phyloP scores from a whole-genome alignment of 2,797 vertebrate species.

The Danio albolineatus region DNA sequence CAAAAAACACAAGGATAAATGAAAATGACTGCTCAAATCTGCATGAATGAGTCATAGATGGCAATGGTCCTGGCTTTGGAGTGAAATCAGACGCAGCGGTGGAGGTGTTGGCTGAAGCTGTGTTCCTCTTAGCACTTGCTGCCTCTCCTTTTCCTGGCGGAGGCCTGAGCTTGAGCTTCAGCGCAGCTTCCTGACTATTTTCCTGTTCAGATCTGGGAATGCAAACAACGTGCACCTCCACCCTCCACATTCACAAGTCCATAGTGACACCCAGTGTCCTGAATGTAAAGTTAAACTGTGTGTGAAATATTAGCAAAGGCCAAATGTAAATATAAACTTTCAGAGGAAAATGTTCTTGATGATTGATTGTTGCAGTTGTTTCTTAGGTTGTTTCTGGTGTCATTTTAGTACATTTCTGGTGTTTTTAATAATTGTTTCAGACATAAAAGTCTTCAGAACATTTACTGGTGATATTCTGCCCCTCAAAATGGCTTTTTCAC shows the following conservation, averaged over 20 bases:
- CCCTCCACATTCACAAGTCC: conserved; percentile 50
- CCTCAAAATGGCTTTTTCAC: too few relatives aligned
- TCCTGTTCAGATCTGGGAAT: conserved; percentile 76
- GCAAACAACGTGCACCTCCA: conserved; percentile 63
- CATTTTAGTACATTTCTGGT: too few relatives aligned
- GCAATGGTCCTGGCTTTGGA: conserved; percentile 71
- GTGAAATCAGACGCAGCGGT: conserved; percentile 61
- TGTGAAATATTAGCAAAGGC: not conserved
- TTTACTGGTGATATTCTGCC: too few relatives aligned
- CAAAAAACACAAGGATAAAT: conserved; percentile 40
- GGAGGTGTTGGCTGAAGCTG: conserved; percentile 60
- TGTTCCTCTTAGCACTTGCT: conserved; percentile 43
- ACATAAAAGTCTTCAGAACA: too few relatives aligned
- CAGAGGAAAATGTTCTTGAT: not conserved
- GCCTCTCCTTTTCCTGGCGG: conserved; percentile 52
- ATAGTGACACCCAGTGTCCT: conserved; percentile 41
- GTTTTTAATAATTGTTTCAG: not conserved
- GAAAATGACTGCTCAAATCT: conserved; percentile 41
- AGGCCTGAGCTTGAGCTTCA: conserved; percentile 54
- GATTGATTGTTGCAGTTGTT: not conserved
- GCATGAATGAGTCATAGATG: conserved; percentile 72
- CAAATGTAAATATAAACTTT: not conserved
- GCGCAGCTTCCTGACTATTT: conserved; percentile 76
- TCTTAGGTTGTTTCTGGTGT: not conserved
- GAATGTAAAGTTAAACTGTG: not conserved